Conservation (phyloP, 2,888 invertebrate species). For the Cheilosia scutellata region DNA sequence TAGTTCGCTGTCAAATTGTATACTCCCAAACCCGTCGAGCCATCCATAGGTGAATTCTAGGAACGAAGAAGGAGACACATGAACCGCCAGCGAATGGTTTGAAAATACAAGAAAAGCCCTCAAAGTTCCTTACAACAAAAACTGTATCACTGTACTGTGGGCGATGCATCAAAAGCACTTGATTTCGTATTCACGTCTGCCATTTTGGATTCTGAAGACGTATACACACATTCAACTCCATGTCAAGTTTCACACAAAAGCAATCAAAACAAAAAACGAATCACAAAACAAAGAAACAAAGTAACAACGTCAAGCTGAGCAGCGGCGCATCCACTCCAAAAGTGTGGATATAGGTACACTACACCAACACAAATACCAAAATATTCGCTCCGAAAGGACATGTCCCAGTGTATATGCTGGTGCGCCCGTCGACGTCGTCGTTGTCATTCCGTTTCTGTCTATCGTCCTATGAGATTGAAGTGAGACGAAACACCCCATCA, state of each 20-base stretch:
- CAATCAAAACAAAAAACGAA: conserved; percentile 30
- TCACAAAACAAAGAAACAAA: conserved; percentile 52
- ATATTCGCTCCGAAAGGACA: conserved; percentile 47
- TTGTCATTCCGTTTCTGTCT: conserved; percentile 26
- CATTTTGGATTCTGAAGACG: conserved; percentile 73
- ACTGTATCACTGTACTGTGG: too few species aligned
- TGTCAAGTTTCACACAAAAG: conserved; percentile 41
- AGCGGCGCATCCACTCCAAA: conserved; percentile 53
- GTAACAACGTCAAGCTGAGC: conserved; percentile 62
- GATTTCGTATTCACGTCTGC: conserved; percentile 59
- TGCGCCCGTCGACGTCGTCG: not conserved
- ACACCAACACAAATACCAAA: conserved; percentile 22
- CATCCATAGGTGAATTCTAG: too few species aligned
- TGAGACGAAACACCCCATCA: conserved; percentile 72
- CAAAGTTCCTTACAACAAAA: too few species aligned
- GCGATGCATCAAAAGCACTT: conserved; percentile 54
- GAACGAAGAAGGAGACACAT: too few species aligned
- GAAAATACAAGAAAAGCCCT: too few species aligned
- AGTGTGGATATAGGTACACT: conserved; percentile 47
- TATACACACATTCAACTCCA: conserved; percentile 31
- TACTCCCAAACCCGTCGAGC: too few species aligned
- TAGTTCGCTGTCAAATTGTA: too few species aligned
- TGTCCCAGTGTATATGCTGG: conserved; percentile 21
- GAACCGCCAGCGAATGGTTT: too few species aligned
- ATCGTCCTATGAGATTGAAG: conserved; percentile 70